Evolutionary conservation across 2,113 vertebrate species (phyloP), one percentile per base, ranked within the genome.

Genomic region (Physeter macrocephalus): DNA sequence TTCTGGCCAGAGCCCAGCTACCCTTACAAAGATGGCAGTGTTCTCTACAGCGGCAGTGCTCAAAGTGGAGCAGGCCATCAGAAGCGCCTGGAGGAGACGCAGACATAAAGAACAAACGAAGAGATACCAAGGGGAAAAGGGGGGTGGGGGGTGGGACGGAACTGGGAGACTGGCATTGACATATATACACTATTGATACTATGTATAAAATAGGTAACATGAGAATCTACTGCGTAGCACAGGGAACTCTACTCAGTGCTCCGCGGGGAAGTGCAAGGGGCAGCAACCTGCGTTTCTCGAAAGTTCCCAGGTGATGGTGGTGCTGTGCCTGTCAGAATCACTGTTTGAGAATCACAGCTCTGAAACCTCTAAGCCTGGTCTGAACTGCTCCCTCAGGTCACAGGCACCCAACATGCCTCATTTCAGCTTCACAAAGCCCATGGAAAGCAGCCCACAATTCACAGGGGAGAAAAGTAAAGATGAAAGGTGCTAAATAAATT

Each of bases 1-100:
- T 10, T 84, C 41, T 66, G 21, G 49, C n/a, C 59, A 20, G 61
- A 49, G 25, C 23, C 64, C 43, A 31, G 9, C 13, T 31, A 23
- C 43, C 0, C 0, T 84, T 11, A 31, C 27, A n/a, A 29, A 74
- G 17, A 18, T 13, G 36, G n/a, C 46, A 5, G 12, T 3, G 57
- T 59, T 64, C 15, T 15, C 88, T 13, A 31, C 15, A 11, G 17
- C 1, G 0, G 36, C 14, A 7, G 7, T 21, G 62, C 82, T 74
- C 49, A 10, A 34, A 34, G 74, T 39, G 7, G 25, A 62, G 25
- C 0, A 5, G 1, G 27, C 39, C 3, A 5, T 18, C 49, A 39
- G 25, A 23, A 59, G 27, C 67, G n/a, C 59, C 20, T 12, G 15
- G 54, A 54, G 54, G 18, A 54, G 54, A 54, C 54, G 20, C 18